Conservation (phyloP, 2,113 vertebrate genomes). For the Tamias sibiricus region DNA sequence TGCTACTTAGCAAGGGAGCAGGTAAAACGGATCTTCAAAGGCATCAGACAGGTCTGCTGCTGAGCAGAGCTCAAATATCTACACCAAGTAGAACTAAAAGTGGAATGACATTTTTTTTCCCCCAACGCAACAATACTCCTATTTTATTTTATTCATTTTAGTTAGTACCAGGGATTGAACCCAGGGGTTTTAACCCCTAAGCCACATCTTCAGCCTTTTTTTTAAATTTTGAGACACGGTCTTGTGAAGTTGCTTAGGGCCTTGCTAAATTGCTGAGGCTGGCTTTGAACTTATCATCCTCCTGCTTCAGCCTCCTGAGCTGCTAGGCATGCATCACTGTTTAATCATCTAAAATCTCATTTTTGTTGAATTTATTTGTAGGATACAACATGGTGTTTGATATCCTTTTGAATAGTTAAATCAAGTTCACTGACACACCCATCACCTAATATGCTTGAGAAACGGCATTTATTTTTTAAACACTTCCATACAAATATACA, state of each 20-base stretch:
- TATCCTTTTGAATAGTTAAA: not conserved
- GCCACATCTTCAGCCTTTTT: no score
- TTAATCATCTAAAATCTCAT: not conserved
- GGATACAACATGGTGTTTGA: not conserved
- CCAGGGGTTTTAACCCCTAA: no score
- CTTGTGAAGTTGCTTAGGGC: not conserved
- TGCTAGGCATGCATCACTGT: no score
- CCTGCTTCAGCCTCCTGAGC: no score
- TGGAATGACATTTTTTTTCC: not conserved
- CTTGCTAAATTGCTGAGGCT: no score
- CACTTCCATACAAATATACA: not conserved
- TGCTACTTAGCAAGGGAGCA: not conserved
- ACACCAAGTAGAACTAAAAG: not conserved
- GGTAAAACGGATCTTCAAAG: not conserved
- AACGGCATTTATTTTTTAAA: not conserved
- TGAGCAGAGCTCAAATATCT: no score
- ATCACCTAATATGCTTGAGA: not conserved
- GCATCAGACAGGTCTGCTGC: not conserved
- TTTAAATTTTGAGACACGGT: not conserved
- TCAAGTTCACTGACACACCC: not conserved
- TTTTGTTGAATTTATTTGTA: not conserved
- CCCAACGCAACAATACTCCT: not conserved
- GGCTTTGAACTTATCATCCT: no score
- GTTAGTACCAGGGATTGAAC: no score
- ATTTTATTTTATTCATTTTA: not conserved